Conservation (phyloP, 2,888 invertebrate species). For the Oxystoma pomonae region DNA sequence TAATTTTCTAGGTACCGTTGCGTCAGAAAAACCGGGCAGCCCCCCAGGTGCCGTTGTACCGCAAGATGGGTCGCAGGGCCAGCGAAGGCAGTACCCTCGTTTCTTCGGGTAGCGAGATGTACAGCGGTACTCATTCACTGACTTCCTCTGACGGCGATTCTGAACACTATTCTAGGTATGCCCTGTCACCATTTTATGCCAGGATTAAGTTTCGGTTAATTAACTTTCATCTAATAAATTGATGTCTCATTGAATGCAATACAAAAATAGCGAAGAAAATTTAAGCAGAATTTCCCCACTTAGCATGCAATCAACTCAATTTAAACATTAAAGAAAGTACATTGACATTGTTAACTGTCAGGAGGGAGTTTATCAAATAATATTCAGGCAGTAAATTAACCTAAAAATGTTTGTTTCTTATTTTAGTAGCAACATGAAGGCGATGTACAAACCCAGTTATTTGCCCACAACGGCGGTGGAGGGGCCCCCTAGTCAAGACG, state of each 20-base stretch:
- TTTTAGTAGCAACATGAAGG: conserved; percentile 28
- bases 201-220: too few species aligned
- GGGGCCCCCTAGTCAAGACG: conserved; percentile 23
- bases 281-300: too few species aligned
- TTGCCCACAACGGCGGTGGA: conserved; percentile 16
- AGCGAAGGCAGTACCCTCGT: conserved; percentile 51
- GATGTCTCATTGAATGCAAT: too few species aligned
- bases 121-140: conserved; percentile 24
- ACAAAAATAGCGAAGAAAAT: too few species aligned
- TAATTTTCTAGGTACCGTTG: conserved; percentile 20
- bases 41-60: conserved; percentile 45
- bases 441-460: conserved; percentile 32
- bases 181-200: too few species aligned
- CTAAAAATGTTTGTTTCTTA: too few species aligned
- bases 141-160: conserved; percentile 23
- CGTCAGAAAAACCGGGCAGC: conserved; percentile 44
- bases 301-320: too few species aligned
- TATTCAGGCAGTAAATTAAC: too few species aligned
- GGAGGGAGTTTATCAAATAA: too few species aligned
- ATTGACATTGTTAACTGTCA: too few species aligned
- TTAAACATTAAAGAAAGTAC: too few species aligned
- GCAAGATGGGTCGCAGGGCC: conserved; percentile 50
- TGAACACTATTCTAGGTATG: conserved; percentile 9
- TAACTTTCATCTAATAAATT: too few species aligned
- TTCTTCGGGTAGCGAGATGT: conserved; percentile 26